Base-by-base conservation (phyloP, 1,140 invertebrate genomes). In the Gryllus bimaculatus region DNA sequence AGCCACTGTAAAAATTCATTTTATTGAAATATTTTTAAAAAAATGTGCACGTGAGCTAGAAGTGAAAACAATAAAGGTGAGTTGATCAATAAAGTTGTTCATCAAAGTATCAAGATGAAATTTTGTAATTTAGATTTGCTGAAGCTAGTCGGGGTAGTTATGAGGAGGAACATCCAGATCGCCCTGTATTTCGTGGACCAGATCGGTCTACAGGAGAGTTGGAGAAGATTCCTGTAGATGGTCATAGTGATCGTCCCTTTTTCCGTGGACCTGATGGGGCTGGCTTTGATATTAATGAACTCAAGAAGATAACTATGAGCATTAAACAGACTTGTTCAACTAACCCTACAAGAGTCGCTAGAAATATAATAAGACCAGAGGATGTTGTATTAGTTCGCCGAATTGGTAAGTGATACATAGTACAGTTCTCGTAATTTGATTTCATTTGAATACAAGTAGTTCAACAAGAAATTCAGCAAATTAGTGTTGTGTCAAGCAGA, bases 231-330 rank as follows among this genome's bases (percentile, higher is more conserved):
- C 10, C 54, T 77, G 76, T 18, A 8, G 47, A 47, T 48, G 76
- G 18, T 13, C 76, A 39, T 21, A 48, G 39, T n/a, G 76, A 77
- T 48, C 20, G 76, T 18, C 78, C 78, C 15, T 66, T 79, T 8
- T 79, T 79, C 74, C 78, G 78, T n/a, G 78, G 78, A 2, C 78
- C 78, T 47, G 78, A 79, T 73, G 78, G 73, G 8, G 48, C 73
- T 47, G 78, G 73, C 10, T 79, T 75, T 79, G 78, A 79, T 48
- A 74, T 79, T 12, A 75, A 20, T 79, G 78, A 79, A 75, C 47
- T 79, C 73, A 79, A 79, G 21, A 79, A 79, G 12, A 79, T 79
- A 48, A 75, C 78, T 21, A 73, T 79, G 78, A 73, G 74, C 74
- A 75, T 79, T 48, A 48, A 66, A 8, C 78, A 73, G n/a, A 79